Evolutionary conservation across 1,140 invertebrate species (phyloP).

Genomic region (Brachionus asplanchnoidis): DNA sequence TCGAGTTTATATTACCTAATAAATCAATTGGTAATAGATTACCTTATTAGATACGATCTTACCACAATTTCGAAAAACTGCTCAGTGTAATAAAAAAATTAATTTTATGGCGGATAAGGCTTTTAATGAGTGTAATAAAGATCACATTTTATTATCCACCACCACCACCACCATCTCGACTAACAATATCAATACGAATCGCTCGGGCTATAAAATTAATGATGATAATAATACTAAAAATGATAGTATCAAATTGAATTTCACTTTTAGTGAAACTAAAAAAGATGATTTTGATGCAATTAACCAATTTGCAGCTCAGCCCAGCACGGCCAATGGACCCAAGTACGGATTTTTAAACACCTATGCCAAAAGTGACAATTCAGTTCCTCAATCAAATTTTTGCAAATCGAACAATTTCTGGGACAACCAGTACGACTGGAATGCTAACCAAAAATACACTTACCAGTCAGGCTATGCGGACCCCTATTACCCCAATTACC

Average conservation of each 20-base stretch:
- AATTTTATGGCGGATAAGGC: constrained; percentile 41
- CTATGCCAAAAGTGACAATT: not conserved
- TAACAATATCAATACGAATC: not conserved
- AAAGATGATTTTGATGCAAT: not conserved
- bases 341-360: constrained; percentile 15
- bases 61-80: not conserved
- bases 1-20: constrained; percentile 18
- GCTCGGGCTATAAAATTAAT: constrained; percentile 34
- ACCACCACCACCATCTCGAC: not conserved
- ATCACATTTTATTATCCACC: constrained; percentile 41
- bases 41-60: not conserved
- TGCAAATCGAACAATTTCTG: not conserved
- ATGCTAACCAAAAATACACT: not conserved
- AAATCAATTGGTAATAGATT: constrained; percentile 28
- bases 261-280: constrained; percentile 14
- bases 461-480: not conserved
- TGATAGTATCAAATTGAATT: constrained; percentile 15
- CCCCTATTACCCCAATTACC: not conserved
- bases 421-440: not conserved
- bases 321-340: not conserved
- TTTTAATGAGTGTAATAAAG: constrained; percentile 42
- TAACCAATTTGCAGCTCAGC: not conserved
- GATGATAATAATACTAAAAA: constrained; percentile 41
- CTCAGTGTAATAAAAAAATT: not conserved
- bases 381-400: not conserved